These are phyloP conservation scores for Sinella curviseta DNA, from an alignment of 1,140 invertebrate species.

Conservation along the genomic window DNA sequence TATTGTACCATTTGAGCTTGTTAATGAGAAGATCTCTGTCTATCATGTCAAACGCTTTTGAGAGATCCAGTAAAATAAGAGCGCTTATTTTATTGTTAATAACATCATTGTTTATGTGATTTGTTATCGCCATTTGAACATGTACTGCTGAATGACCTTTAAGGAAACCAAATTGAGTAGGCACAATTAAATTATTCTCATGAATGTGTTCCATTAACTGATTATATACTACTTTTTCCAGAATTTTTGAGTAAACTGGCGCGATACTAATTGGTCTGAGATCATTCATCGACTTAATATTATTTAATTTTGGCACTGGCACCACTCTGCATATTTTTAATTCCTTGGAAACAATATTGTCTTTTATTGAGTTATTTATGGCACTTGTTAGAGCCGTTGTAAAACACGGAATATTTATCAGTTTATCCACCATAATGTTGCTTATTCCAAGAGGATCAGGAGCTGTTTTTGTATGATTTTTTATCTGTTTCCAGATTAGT, in stretches of 20 bases:
- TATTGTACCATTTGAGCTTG: conserved; percentile 18
- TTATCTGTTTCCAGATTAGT: too few species aligned
- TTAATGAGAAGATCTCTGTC: neutral
- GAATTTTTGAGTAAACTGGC: neutral
- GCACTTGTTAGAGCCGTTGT: neutral
- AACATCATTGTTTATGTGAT: neutral
- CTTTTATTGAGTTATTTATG: neutral
- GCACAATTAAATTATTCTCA: neutral
- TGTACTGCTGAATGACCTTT: neutral
- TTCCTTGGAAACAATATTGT: neutral
- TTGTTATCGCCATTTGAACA: neutral
- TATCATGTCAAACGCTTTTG: neutral
- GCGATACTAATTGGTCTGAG: neutral
- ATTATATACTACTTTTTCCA: neutral
- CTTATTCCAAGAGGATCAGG: too few species aligned
- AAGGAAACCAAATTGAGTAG: neutral
- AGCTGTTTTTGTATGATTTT: too few species aligned
- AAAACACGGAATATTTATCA: too few species aligned
- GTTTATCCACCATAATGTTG: too few species aligned
- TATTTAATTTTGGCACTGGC: neutral
- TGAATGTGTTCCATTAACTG: neutral
- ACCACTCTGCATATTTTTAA: neutral
- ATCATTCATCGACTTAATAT: neutral
- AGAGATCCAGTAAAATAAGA: neutral
- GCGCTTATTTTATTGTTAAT: neutral